phyloP scores from a whole-genome alignment of 2,797 vertebrate genomes.

The Brachyrhaphis roseni region DNA sequence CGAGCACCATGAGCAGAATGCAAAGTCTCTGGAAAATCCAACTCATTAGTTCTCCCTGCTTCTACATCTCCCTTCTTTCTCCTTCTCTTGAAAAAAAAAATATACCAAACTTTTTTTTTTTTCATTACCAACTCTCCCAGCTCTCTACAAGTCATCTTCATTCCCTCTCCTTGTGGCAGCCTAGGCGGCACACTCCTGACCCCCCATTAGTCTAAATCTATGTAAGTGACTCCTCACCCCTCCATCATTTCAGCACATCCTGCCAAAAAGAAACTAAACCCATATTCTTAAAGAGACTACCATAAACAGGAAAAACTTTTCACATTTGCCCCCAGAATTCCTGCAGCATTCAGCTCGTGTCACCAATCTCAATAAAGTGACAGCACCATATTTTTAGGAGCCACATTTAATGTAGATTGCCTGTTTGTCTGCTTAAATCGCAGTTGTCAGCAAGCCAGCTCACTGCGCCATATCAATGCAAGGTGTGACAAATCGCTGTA shows the following conservation, averaged over 20 bases:
- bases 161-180: conserved; percentile 29
- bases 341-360: conserved; percentile 5
- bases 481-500: conserved; percentile 62
- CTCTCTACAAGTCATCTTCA: conserved; percentile 42
- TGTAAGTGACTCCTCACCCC: conserved; percentile 30
- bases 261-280: conserved; percentile 18
- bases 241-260: conserved; percentile 23
- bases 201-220: conserved; percentile 40
- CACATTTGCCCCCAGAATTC: conserved; percentile 15
- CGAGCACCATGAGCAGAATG: conserved; percentile 78
- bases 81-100: conserved; percentile 40
- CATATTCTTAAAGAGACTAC: conserved; percentile 3
- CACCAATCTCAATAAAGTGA: conserved; percentile 12
- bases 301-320: conserved; percentile 13
- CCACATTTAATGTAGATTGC: conserved; percentile 30
- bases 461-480: conserved; percentile 57
- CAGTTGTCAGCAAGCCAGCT: conserved; percentile 56
- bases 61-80: conserved; percentile 48
- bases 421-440: conserved; percentile 38
- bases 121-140: conserved; percentile 24
- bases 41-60: conserved; percentile 77
- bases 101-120: conserved; percentile 33
- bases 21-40: conserved; percentile 80
- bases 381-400: conserved; percentile 10
- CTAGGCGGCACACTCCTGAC: conserved; percentile 38